Evolutionary conservation across 2,888 invertebrate species (phyloP), one percentile per base, ranked within the genome.

Genomic region (Eupelmus urozonus): DNA sequence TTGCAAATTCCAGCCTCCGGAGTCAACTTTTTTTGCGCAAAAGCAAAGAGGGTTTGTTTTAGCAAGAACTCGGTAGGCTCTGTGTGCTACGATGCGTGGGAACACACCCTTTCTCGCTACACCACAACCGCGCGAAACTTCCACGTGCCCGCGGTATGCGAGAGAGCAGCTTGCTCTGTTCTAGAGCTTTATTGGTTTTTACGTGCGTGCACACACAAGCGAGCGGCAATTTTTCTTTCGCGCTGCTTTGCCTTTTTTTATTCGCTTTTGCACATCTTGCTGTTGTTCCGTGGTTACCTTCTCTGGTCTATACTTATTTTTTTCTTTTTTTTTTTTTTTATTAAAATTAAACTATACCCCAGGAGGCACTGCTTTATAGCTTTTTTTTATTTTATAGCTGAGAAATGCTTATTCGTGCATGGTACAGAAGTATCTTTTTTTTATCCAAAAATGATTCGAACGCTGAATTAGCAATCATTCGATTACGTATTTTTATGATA

Each of bases 1-100:
- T 87, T 87, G 88, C 86, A 85, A 88, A 88, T 88, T 88, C 85
- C 9, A n/a, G n/a, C n/a, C n/a, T n/a, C n/a, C n/a, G n/a, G n/a
- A 83, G 84, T 84, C 82, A 83, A 84, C 85, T 79, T 85, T 80
- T 84, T 53, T 84, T 82, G 82, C 78, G 80, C 77, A 71, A 1
- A 25, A 13, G 23, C 76, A 74, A 69, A 81, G 76, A 72, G 78
- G 81, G 81, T 84, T 75, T 77, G 80, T 78, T 80, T 72, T 80
- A 73, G 71, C 55, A 76, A 74, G 73, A 79, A 76, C 76, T 29
- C 18, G 20, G 51, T 55, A 20, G 55, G 53, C 53, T 27, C 60
- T 23, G 76, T 80, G 18, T 63, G 45, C 4, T 16, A 49, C n/a
- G 13, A 49, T 16, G 57, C 55, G 45, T 9, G 55, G 9, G 55